These are phyloP conservation scores for Junonia oenone DNA, from an alignment of 2,888 invertebrate genomes.

Conservation along the genomic window DNA sequence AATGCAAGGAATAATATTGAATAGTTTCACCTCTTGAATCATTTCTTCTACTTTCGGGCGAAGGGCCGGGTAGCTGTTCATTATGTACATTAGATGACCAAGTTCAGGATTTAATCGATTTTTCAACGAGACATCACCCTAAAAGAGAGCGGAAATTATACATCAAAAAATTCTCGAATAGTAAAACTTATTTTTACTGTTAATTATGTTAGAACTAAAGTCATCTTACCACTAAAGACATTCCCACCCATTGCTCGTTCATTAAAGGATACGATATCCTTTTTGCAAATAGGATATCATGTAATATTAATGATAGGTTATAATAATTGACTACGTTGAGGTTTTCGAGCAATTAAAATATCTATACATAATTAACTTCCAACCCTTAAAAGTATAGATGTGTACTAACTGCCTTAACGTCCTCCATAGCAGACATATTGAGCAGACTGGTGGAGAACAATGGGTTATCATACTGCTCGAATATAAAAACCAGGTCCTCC, in stretches of 20 bases:
- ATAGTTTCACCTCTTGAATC: slow-evolving; percentile 46
- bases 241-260: too few species aligned
- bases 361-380: background rate
- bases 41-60: slow-evolving; percentile 52
- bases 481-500: slow-evolving; percentile 63
- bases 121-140: slow-evolving; percentile 61
- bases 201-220: too few species aligned
- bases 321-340: too few species aligned
- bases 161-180: too few species aligned
- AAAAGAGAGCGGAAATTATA: too few species aligned
- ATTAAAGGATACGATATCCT: too few species aligned
- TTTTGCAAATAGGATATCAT: background rate
- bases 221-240: too few species aligned
- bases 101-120: slow-evolving; percentile 65
- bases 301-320: background rate
- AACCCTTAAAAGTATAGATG: background rate
- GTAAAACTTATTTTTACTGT: too few species aligned
- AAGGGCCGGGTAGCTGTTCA: slow-evolving; percentile 59
- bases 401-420: slow-evolving; percentile 55
- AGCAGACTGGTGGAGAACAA: slow-evolving; percentile 55
- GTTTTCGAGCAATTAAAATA: too few species aligned
- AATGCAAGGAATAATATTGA: background rate
- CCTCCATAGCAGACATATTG: slow-evolving; percentile 60
- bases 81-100: slow-evolving; percentile 63
- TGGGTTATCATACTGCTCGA: slow-evolving; percentile 68